Evolutionary conservation across 2,888 invertebrate genomes (phyloP).

Genomic region (Erebia ligea): DNA sequence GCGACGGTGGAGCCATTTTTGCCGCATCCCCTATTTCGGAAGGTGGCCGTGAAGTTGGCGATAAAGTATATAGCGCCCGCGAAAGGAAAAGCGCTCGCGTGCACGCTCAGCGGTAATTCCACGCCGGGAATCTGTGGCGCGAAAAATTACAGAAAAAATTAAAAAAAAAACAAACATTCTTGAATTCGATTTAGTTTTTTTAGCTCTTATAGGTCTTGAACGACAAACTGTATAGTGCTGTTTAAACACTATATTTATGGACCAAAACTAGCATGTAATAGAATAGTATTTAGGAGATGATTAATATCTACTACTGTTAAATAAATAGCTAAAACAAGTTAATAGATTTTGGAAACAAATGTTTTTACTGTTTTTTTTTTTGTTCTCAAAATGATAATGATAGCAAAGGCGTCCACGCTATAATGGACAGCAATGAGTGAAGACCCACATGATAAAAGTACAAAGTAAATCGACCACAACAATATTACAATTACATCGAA

Average conservation of each 20-base stretch:
- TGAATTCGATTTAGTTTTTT: slow-evolving; percentile 16
- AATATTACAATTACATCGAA: slow-evolving; percentile 44
- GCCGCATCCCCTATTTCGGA: slow-evolving; percentile 94
- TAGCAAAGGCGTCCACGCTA: slow-evolving; percentile 11
- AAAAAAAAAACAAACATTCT: background rate
- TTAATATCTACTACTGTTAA: background rate
- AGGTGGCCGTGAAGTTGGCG: slow-evolving; percentile 87
- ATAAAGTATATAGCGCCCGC: slow-evolving; percentile 85
- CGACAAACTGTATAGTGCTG: background rate
- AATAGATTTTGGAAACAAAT: slow-evolving; percentile 6
- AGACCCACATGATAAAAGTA: slow-evolving; percentile 62
- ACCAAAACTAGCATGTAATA: background rate
- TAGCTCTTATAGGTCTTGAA: background rate
- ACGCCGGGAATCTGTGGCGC: slow-evolving; percentile 64
- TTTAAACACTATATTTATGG: background rate
- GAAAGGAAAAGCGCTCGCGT: slow-evolving; percentile 79
- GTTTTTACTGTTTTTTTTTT: background rate
- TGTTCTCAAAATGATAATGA: slow-evolving; percentile 12
- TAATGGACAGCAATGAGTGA: slow-evolving; percentile 65
- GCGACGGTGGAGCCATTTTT: slow-evolving; percentile 98
- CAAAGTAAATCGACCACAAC: slow-evolving; percentile 52
- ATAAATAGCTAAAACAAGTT: background rate
- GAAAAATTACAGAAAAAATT: slow-evolving; percentile 13
- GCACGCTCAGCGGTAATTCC: slow-evolving; percentile 67
- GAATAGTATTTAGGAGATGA: background rate